Evolutionary conservation across 1,140 invertebrate genomes (phyloP).

Genomic region (Delia radicum): DNA sequence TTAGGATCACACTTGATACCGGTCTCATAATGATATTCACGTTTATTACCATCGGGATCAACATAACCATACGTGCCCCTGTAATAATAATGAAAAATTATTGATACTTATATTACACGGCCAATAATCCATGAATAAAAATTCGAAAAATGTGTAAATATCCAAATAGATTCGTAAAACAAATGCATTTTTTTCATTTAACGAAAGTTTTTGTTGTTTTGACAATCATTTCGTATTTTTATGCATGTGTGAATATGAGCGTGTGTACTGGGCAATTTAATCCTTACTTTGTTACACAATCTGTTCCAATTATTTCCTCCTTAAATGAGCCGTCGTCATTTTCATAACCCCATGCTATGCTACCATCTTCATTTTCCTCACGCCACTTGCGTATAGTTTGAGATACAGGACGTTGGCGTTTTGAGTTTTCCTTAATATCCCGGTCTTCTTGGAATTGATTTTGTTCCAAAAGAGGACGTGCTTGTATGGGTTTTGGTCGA

Average conservation of each 20-base stretch:
- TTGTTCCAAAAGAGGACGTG: constrained; percentile 46
- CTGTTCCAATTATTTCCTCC: constrained; percentile 77
- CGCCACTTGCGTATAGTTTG: constrained; percentile 74
- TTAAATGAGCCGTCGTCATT: constrained; percentile 73
- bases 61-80: constrained; percentile 80
- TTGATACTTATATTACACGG: too few species aligned
- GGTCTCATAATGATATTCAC: constrained; percentile 72
- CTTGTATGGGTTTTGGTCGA: constrained; percentile 44
- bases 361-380: constrained; percentile 78
- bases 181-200: too few species aligned
- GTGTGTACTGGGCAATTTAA: neutral
- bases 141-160: neutral
- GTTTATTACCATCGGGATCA: constrained; percentile 74
- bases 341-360: constrained; percentile 83
- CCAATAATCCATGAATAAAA: neutral
- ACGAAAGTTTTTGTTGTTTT: too few species aligned
- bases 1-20: constrained; percentile 68
- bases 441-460: constrained; percentile 43
- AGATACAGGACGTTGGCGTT: constrained; percentile 60
- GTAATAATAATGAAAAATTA: neutral
- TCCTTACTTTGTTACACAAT: constrained; percentile 70
- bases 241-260: neutral
- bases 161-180: neutral
- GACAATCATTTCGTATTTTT: too few species aligned
- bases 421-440: constrained; percentile 38